Evolutionary conservation across 1,140 invertebrate genomes (phyloP), one percentile per base, ranked within the genome.

Genomic region (Drosophila chauvacae): DNA sequence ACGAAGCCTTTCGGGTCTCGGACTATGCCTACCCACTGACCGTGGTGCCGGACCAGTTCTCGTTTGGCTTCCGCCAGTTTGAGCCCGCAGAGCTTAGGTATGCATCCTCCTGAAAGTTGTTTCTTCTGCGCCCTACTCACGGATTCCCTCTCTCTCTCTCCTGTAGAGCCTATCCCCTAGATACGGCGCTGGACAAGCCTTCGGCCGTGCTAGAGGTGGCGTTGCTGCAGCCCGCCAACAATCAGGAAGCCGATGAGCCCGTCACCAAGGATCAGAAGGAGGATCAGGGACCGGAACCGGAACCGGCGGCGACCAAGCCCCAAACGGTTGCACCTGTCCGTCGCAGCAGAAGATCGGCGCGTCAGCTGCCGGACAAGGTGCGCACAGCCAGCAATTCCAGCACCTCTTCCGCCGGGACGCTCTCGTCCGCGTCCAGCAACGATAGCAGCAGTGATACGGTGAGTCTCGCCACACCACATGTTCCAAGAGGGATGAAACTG

Each of bases 21-120:
- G 85, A 90, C 23, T 75, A 90, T 26, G 85, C 70, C 28, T 99
- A 98, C 94, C 98, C 98, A 20, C 95, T 99, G 30, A 95, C 98
- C 37, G 93, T 99, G 51, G 95, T 99, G 74, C 97, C 98, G 23
- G 98, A 98, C 61, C 98, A 99, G 93, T 99, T 96, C 93, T 96
- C 96, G 69, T 97, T 98, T 92, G 95, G 95, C 93, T 99, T 97
- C 93, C 94, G 95, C 23, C 83, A 93, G 53, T 95, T 95, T 65
- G 94, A 94, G 28, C 93, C 95, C 18, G 93, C 94, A 1, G 94
- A 96, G 81, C 92, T 96, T 69, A 94, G 94, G 95, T 97, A 92
- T 91, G 92, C 84, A 6, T 18, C 4, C 35, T 0, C 11, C 26
- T 4, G 16, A 18, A 5, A 13, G 14, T 7, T 39, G 2, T 28